Percentiles rank a stretch among this genome's conserved stretches.
phyloP scores from a whole-genome alignment of 2,797 vertebrate species.

The Ceyx erithaca region DNA sequence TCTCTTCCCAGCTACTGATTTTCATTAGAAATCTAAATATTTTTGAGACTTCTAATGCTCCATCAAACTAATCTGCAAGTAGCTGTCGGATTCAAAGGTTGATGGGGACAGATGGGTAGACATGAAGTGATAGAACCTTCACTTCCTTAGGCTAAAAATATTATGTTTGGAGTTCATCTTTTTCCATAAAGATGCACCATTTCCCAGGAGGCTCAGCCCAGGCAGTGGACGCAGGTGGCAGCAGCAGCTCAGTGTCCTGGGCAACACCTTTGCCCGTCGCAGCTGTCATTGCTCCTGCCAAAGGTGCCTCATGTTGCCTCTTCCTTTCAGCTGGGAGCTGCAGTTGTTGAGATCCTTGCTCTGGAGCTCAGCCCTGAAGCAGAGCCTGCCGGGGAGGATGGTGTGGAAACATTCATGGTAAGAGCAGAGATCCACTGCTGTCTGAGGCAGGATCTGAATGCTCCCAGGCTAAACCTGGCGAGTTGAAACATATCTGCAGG shows the following conservation, averaged over 20 bases:
- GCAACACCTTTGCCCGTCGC: background rate
- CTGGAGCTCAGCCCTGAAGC: background rate
- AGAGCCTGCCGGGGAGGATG: background rate
- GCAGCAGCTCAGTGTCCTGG: background rate
- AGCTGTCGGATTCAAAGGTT: background rate
- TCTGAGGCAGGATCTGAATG: background rate
- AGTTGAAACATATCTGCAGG: background rate
- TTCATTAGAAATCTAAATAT: background rate
- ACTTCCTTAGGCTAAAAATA: conserved; percentile 42
- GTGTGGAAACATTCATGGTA: rapidly evolving
- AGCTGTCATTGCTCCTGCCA: background rate
- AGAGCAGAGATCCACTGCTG: background rate
- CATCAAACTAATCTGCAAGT: background rate
- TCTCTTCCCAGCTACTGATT: background rate
- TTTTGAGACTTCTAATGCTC: conserved; percentile 5
- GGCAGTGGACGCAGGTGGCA: background rate
- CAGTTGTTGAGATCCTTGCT: background rate
- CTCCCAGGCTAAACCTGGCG: background rate
- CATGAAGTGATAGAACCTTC: background rate
- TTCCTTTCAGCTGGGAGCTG: background rate
- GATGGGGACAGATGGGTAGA: conserved; percentile 23
- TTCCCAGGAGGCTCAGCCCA: background rate
- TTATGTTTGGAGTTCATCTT: background rate
- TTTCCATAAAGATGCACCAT: background rate
- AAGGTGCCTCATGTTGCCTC: rapidly evolving